Evolutionary conservation across 23 tunicate genomes (phyloP).

Genomic region (Phallusia fumigata): DNA sequence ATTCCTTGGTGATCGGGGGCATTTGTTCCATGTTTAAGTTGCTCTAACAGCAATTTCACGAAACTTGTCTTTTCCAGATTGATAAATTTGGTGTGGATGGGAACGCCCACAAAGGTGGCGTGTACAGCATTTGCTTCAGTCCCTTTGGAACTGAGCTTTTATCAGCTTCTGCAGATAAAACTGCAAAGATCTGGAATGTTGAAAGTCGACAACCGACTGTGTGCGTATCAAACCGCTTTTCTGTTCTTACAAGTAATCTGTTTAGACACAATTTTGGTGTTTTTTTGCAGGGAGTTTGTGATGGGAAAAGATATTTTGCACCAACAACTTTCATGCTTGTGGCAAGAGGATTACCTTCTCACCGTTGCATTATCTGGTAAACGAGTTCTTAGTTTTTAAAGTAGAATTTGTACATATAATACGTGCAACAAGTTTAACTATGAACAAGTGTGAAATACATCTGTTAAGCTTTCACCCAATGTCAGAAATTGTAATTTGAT

Average conservation of each 20-base stretch:
- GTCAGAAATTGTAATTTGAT: no score
- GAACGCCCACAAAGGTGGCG: slow-evolving; percentile 72
- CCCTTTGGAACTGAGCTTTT: slow-evolving; percentile 65
- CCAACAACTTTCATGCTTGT: slow-evolving; percentile 78
- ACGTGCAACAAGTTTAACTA: neutral
- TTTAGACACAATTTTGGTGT: no score
- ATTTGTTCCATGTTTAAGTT: no score
- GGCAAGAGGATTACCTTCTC: slow-evolving; percentile 69
- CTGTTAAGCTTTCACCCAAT: no score
- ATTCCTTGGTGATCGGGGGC: no score
- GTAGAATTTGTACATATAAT: neutral
- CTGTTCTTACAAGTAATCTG: no score
- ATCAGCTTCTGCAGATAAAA: slow-evolving; percentile 92
- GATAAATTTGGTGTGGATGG: slow-evolving; percentile 1
- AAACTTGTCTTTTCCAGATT: no score
- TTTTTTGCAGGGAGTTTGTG: slow-evolving; percentile 47
- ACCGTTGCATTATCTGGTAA: slow-evolving; percentile 66
- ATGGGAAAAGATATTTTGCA: slow-evolving; percentile 76
- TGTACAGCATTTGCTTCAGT: slow-evolving; percentile 81
- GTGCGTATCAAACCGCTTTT: slow-evolving; percentile 32
- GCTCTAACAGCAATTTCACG: no score
- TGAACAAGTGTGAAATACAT: no score
- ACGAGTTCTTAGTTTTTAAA: neutral
- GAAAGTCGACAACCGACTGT: slow-evolving; percentile 51
- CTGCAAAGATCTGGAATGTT: slow-evolving; percentile 78